Percentiles rank a stretch among this genome's conserved stretches.
These are phyloP conservation scores for Ecdyonurus torrentis DNA, from an alignment of 2,888 invertebrate genomes.

Conservation along the genomic window DNA sequence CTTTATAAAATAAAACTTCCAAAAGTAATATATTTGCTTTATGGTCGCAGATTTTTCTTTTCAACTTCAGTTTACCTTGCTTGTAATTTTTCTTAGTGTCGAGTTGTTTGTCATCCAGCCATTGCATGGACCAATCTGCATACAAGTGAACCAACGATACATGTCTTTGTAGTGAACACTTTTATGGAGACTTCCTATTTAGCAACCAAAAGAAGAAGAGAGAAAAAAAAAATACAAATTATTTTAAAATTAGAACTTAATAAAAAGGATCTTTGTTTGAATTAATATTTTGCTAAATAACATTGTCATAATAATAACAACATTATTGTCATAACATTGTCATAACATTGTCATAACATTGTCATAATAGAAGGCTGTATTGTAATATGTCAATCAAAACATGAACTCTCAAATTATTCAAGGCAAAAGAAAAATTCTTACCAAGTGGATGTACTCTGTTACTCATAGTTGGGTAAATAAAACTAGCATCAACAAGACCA, in stretches of 20 bases:
- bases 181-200: constrained; percentile 22
- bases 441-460: constrained; percentile 28
- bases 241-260: not conserved
- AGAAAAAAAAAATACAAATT: constrained; percentile 6
- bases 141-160: constrained; percentile 30
- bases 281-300: not conserved
- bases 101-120: constrained; percentile 30
- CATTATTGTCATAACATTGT: not conserved
- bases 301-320: not conserved
- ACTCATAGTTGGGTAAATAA: constrained; percentile 26
- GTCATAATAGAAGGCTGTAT: not conserved
- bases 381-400: not conserved
- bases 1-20: no score
- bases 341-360: no score
- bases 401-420: not conserved
- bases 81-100: constrained; percentile 24
- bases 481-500: constrained; percentile 29
- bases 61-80: constrained; percentile 16
- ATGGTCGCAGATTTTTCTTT: no score
- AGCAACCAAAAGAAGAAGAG: no score
- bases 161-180: constrained; percentile 28
- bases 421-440: constrained; percentile 10
- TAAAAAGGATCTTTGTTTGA: not conserved
- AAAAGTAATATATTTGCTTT: no score
- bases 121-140: constrained; percentile 29